Base-by-base conservation (phyloP, 2,888 invertebrate genomes). In the Ormyrus nitidulus region DNA sequence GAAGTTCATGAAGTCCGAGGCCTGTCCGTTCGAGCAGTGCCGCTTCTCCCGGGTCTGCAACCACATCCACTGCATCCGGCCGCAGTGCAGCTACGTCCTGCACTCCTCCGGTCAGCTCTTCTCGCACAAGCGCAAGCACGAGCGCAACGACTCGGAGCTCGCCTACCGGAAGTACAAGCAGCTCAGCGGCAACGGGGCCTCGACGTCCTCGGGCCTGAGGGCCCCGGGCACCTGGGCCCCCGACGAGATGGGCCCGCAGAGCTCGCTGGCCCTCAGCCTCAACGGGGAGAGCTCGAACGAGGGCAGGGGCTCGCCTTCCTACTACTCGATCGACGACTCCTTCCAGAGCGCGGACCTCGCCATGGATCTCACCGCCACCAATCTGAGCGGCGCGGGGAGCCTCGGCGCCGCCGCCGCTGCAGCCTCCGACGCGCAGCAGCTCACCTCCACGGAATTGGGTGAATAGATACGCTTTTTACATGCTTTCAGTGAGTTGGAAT, bases 1-100 rank as follows among this genome's bases (percentile, higher is more conserved):
- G 91, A 99, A 99, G 91, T 99, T 98, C 91, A 96, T 99, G 94
- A 99, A 99, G 91, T 97, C 97, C 85, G 99, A 99, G 88, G 93
- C 94, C 0, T 99, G 99, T 86, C 95, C 96, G 0, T 99, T 96
- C 91, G 94, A 96, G 56, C 95, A 95, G 85, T 99, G 99, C 90
- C 94, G 97, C 78, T 99, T 98, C 91, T 98, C 98, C 58, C 94
- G 96, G 80, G 96, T 98, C 68, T 97, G 97, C 92, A 99, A 99
- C 92, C 99, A 99, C 91, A 99, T 99, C 84, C 99, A 99, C 91
- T 99, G 99, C 92, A 98, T 99, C 85, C 93, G 99, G 81, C 96
- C 96, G 3, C 96, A 96, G 81, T 99, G 99, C 92, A 96, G 95
- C 90, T 99, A 98, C 90, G 98, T 99, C 4, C 93, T 99, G 82